Base-by-base conservation (phyloP, 2,113 vertebrate genomes). In the Phaethornis superciliosus region DNA sequence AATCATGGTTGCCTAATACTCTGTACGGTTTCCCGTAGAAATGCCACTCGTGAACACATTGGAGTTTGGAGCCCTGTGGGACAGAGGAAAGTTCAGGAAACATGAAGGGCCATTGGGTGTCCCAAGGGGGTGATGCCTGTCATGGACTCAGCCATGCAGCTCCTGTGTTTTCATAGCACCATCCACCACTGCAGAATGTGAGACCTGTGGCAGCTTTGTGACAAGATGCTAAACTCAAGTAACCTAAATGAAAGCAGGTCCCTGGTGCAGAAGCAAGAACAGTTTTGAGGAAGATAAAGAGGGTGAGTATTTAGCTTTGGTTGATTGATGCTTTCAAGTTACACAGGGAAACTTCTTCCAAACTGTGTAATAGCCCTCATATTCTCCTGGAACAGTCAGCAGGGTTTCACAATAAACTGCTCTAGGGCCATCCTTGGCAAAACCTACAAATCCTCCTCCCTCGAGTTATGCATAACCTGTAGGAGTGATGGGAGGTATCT, bases 81-180 rank as follows among this genome's bases (percentile, higher is more conserved):
- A 65, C 14, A 32, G 42, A 69, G 46, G 62, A 58, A 79, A 81
- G 54, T 1, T 2, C 54, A 69, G 51, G 49, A 52, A 85, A 72
- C 7, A 9, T 2, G 67, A 76, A 56, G 35, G 77, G 44, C 56
- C 4, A 0, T 37, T 1, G 2, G 20, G n/a, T 0, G 0, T 60
- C n/a, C 47, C 1, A 0, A 20, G 7, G 27, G 9, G n/a, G 5
- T 2, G 7, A 55, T 70, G 60, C 33, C 42, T 7, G 1, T 32
- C 26, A 52, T 37, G 52, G 24, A 12, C 35, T 69, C 0, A 0
- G 30, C 64, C 0, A 1, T 1, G 3, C 35, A 55, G 6, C 40
- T 81, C 81, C 65, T 2, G 1, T 54, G 19, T 88, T 64, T 74
- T 47, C 17, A 14, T 30, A 71, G 37, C 60, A 46, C 33, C 1